Evolutionary conservation across 2,888 invertebrate species (phyloP).

Genomic region (Spodoptera picta): DNA sequence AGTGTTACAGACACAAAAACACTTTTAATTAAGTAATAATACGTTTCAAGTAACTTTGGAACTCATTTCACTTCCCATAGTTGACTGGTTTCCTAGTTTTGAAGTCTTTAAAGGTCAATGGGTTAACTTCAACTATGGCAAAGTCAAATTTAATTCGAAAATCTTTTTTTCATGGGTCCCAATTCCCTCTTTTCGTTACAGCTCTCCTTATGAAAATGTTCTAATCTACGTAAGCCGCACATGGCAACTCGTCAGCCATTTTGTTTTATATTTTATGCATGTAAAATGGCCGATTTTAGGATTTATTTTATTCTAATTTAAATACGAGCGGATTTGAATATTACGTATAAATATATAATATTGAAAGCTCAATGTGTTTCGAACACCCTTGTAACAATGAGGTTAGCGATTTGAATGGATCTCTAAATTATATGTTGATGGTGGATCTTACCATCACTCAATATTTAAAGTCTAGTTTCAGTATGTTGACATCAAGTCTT

Average conservation of each 20-base stretch:
- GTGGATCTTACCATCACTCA: constrained; percentile 25
- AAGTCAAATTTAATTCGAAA: constrained; percentile 60
- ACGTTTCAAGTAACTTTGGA: constrained; percentile 57
- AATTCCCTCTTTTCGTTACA: constrained; percentile 65
- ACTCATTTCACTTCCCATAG: constrained; percentile 58
- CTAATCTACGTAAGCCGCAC: constrained; percentile 51
- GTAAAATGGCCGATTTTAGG: constrained; percentile 51
- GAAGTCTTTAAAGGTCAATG: constrained; percentile 14
- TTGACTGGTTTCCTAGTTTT: constrained; percentile 16
- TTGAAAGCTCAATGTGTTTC: constrained; percentile 85
- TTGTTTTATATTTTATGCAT: constrained; percentile 54
- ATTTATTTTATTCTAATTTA: constrained; percentile 48
- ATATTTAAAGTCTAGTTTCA: constrained; percentile 50
- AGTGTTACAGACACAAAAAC: constrained; percentile 80
- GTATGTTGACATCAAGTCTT: constrained; percentile 8
- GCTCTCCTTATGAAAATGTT: constrained; percentile 40
- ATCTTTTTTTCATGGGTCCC: constrained; percentile 72
- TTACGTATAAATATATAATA: constrained; percentile 74
- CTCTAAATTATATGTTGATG: constrained; percentile 39
- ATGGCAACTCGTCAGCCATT: constrained; percentile 61
- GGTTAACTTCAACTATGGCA: constrained; percentile 31
- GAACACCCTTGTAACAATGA: constrained; percentile 81
- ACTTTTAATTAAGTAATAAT: constrained; percentile 58
- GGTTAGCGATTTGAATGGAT: constrained; percentile 64
- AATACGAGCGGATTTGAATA: constrained; percentile 60